Conservation (phyloP, 2,113 vertebrate genomes). For the Neotragus moschatus region DNA sequence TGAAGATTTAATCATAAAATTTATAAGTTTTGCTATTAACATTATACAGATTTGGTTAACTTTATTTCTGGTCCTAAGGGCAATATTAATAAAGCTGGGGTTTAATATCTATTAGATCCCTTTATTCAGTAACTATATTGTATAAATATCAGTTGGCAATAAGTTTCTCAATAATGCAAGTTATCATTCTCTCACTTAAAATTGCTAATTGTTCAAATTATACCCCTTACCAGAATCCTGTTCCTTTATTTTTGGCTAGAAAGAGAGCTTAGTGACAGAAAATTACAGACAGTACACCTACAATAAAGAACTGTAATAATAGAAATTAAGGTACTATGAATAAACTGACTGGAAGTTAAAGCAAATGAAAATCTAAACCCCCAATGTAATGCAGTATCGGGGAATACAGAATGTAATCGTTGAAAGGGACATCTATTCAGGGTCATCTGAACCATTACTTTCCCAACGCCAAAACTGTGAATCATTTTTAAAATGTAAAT, state of each 20-base stretch:
- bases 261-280: neutral
- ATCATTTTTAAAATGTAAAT: neutral
- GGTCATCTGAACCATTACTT: neutral
- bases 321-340: neutral
- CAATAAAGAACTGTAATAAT: neutral
- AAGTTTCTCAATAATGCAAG: neutral
- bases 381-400: neutral
- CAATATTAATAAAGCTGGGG: neutral
- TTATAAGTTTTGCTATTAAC: neutral
- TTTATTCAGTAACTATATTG: neutral
- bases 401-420: neutral
- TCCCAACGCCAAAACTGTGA: neutral
- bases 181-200: neutral
- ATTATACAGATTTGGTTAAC: neutral
- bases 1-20: neutral
- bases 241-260: neutral
- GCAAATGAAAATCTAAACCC: neutral
- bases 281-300: neutral
- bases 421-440: neutral
- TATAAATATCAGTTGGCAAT: neutral
- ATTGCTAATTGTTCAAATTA: slow-evolving; percentile 1
- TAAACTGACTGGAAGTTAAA: neutral
- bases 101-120: neutral
- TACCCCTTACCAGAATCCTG: neutral
- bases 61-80: neutral